Percentiles rank a stretch among this genome's conserved stretches.
Conservation (phyloP, 2,113 vertebrate species). For the Nestor notabilis region DNA sequence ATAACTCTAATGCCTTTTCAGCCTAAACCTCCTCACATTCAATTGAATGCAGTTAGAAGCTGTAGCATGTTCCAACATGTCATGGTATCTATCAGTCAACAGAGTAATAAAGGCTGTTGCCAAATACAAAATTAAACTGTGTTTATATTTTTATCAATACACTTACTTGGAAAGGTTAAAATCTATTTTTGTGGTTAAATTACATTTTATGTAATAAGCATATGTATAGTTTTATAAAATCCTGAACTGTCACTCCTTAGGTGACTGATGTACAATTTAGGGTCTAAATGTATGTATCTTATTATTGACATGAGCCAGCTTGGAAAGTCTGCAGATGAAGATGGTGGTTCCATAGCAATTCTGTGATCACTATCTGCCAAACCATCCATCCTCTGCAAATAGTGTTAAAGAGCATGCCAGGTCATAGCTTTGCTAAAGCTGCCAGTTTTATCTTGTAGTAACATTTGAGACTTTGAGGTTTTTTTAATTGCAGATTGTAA, state of each 20-base stretch:
- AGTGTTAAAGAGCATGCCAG: not conserved
- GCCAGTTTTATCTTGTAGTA: not conserved
- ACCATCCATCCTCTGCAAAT: not conserved
- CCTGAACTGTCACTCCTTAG: not conserved
- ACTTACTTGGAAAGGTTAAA: not conserved
- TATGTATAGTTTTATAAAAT: not conserved
- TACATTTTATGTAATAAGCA: not conserved
- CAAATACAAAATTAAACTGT: not conserved
- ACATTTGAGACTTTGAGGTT: not conserved
- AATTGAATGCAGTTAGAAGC: not conserved
- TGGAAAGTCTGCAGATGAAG: not conserved
- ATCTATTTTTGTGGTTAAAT: not conserved
- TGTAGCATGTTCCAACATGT: not conserved
- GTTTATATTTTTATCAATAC: not conserved
- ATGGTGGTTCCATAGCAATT: not conserved
- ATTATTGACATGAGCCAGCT: not conserved
- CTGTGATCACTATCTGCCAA: not conserved
- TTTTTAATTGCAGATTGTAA: not conserved
- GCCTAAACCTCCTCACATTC: not conserved
- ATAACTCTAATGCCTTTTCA: not conserved
- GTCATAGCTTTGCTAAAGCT: not conserved
- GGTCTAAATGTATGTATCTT: not conserved
- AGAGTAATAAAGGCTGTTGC: not conserved
- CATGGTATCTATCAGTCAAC: not conserved
- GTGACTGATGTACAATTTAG: not conserved